Evolutionary conservation across 1,140 invertebrate species (phyloP), one percentile per base, ranked within the genome.

Genomic region (Popillia japonica): DNA sequence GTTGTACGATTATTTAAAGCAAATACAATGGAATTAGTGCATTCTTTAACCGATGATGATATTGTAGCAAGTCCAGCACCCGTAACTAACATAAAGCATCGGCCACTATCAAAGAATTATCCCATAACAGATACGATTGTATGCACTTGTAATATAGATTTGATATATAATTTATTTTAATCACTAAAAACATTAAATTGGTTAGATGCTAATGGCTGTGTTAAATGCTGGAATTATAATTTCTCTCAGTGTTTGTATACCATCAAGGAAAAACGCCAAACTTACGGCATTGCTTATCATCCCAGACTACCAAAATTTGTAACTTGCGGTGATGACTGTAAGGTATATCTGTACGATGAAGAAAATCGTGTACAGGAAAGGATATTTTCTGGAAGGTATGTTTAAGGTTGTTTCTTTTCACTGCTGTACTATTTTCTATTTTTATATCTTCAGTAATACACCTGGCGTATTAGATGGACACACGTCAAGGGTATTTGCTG

Each of bases 171-270:
- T 68, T 68, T 68, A 68, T 20, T 20, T 20, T 68, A 14, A 9
- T 10, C 9, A 68, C 20, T n/a, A 22, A 68, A 10, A 68, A 3
- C 2, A 74, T 68, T 68, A 68, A 68, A 27, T 27, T 68, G 20
- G 9, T 74, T 75, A 92, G 91, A 92, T 87, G 87, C 89, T 7
- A 90, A 89, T 77, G 91, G 91, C 27, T 89, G 87, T 80, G 88
- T 93, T 27, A 92, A 92, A 86, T 90, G 89, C 78, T 93, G 91
- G 91, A 89, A 91, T 83, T 90, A 91, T 83, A 89, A 89, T 79
- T 90, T 88, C 77, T 87, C 87, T 7, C 88, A 90, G 79, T 91
- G 90, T 81, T 80, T 91, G 17, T 91, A 90, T 79, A 91, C 90
- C 4, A 90, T 92, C 78, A 85, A 88, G 79, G 91, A 92, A 82